These are phyloP conservation scores for Polyommatus iphigenia DNA, from an alignment of 2,888 invertebrate genomes.

Conservation along the genomic window DNA sequence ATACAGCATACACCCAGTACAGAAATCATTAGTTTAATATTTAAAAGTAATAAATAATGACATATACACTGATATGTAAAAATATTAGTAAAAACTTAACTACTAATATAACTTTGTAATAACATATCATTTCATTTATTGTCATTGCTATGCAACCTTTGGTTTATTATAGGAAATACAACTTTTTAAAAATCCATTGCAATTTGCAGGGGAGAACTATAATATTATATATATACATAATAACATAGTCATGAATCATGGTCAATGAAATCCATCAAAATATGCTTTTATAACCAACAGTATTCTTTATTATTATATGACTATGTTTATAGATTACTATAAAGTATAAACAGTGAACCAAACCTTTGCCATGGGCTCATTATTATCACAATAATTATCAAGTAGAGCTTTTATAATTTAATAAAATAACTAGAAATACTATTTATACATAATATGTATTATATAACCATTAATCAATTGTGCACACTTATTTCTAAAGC, in stretches of 20 bases:
- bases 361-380: neutral
- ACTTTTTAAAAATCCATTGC: neutral
- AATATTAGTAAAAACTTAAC: neutral
- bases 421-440: neutral
- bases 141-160: conserved; percentile 22
- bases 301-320: neutral
- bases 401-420: neutral
- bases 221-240: neutral
- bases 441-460: neutral
- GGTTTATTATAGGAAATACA: conserved; percentile 1
- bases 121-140: neutral
- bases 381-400: conserved; percentile 2
- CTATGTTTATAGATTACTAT: neutral
- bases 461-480: neutral
- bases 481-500: neutral
- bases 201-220: neutral
- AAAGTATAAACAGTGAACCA: neutral
- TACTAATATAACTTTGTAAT: neutral
- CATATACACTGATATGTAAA: neutral
- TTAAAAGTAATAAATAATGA: neutral
- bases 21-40: neutral
- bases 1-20: neutral
- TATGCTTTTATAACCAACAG: neutral
- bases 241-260: neutral
- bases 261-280: too few relatives aligned